A percentile compares a stretch with the other conserved stretches of the same genome.
Evolutionary conservation across 2,113 vertebrate genomes (phyloP).

Genomic region (Sisor rabdophorus): DNA sequence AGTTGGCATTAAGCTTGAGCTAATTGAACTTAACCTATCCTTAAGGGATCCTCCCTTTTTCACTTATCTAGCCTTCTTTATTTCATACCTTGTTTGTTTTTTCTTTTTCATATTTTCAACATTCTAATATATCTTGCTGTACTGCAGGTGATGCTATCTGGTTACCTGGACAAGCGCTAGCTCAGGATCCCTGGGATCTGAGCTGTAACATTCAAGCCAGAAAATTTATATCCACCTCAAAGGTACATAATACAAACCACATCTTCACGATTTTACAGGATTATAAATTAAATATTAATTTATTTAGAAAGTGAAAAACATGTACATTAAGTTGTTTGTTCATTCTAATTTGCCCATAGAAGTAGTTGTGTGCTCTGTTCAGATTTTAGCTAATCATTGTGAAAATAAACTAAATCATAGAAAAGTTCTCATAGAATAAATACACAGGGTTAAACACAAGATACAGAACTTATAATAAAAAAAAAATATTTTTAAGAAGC

Average conservation of each 20-base stretch:
- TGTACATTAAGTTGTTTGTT: no score
- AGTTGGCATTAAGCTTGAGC: constrained; percentile 17
- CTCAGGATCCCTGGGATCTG: constrained; percentile 85
- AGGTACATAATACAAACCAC: constrained; percentile 53
- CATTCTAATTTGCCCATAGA: no score
- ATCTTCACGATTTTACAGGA: neutral
- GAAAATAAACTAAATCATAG: no score
- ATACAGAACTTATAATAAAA: no score
- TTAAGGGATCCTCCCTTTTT: constrained; percentile 28
- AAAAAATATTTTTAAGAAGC: no score
- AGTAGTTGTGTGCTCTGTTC: no score
- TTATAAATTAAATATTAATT: no score
- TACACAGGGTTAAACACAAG: no score
- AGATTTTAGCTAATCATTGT: no score
- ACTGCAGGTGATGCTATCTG: constrained; percentile 71
- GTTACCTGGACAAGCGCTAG: constrained; percentile 76
- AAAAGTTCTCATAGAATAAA: no score
- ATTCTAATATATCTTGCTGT: neutral
- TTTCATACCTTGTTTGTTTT: constrained; percentile 2
- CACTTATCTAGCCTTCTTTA: constrained; percentile 18
- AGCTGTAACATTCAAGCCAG: constrained; percentile 78
- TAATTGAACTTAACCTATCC: constrained; percentile 40
- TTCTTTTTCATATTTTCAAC: constrained; percentile 11
- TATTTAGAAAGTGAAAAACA: no score
- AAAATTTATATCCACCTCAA: constrained; percentile 72